Conservation (phyloP, 2,888 invertebrate species). For the Cosmorhoe ocellata region DNA sequence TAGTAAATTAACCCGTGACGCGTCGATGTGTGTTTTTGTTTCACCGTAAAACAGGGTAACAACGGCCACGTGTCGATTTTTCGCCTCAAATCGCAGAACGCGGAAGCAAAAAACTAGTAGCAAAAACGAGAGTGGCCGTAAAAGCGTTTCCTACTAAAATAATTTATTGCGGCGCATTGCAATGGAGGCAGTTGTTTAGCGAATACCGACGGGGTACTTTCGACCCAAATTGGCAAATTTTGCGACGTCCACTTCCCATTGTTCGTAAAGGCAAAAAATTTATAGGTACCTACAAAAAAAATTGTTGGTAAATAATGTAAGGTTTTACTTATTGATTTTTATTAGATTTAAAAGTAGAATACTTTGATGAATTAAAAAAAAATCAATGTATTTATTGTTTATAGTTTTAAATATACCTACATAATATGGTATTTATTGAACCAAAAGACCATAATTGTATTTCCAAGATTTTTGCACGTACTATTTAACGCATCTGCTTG, state of each 20-base stretch:
- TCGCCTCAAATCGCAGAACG: slow-evolving; percentile 47
- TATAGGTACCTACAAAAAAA: too few species aligned
- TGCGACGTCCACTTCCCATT: slow-evolving; percentile 44
- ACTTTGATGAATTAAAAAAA: too few species aligned
- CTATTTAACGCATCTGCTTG: slow-evolving; percentile 31
- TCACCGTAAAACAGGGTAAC: slow-evolving; percentile 44
- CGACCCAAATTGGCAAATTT: slow-evolving; percentile 49
- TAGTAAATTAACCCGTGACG: slow-evolving; percentile 29
- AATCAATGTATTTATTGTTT: too few species aligned
- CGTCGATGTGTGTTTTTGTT: slow-evolving; percentile 23
- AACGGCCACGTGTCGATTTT: slow-evolving; percentile 69
- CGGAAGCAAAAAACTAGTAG: slow-evolving; percentile 64
- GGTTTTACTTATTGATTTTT: slow-evolving; percentile 30
- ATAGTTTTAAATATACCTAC: too few species aligned
- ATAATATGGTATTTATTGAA: too few species aligned
- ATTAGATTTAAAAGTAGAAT: too few species aligned
- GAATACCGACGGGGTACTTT: slow-evolving; percentile 34
- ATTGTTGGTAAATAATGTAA: too few species aligned
- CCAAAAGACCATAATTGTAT: too few species aligned
- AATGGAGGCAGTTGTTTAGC: slow-evolving; percentile 53
- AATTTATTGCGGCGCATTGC: slow-evolving; percentile 62
- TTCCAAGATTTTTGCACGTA: background rate
- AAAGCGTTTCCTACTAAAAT: slow-evolving; percentile 58
- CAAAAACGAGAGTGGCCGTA: slow-evolving; percentile 68
- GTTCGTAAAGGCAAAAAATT: slow-evolving; percentile 39